Evolutionary conservation across 2,113 vertebrate genomes (phyloP), one percentile per base, ranked within the genome.

Genomic region (Petrocephalus microphthalmus): DNA sequence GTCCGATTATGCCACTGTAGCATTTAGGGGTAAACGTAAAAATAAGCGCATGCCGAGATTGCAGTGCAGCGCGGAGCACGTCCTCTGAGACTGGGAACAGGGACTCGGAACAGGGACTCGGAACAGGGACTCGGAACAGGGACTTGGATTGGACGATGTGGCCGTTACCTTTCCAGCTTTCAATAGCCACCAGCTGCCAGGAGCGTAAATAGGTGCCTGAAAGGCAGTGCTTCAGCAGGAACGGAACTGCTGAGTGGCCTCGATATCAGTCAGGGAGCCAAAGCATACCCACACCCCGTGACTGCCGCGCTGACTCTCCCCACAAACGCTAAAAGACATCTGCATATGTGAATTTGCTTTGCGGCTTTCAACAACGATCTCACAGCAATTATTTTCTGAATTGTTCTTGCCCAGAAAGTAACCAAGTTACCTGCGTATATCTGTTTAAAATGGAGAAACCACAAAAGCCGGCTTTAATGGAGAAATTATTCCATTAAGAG

Each of bases 121-220:
- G 45, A 25, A 37, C 15, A 13, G 71, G 33, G 33, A 78, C 25
- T 71, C 86, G 86, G 45, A 25, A 37, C 15, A 13, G 71, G 33
- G 33, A 78, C 37, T 78, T 13, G 17, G 71, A 49, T 42, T 83
- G 86, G n/a, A 47, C 20, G 29, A 81, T 56, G 51, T 56, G 87
- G 52, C 85, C 85, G 52, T 87, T 56, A 86, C 74, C 19, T 56
- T 86, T 19, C 89, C 57, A 86, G 74, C 45, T 81, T 89, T 29
- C 53, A 85, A 57, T 88, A 71, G 64, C 11, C 71, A 37, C 83
- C 88, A 89, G 89, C 89, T 82, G 42, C 81, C 67, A 81, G 86
- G 83, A 89, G 88, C 88, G 83, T 88, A 88, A 52, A 42, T 37
- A 78, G 67, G 74, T 86, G 19, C 85, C 87, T 89, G 42, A 89